Evolutionary conservation across 2,113 vertebrate species (phyloP).

Genomic region (Pseudois nayaur): DNA sequence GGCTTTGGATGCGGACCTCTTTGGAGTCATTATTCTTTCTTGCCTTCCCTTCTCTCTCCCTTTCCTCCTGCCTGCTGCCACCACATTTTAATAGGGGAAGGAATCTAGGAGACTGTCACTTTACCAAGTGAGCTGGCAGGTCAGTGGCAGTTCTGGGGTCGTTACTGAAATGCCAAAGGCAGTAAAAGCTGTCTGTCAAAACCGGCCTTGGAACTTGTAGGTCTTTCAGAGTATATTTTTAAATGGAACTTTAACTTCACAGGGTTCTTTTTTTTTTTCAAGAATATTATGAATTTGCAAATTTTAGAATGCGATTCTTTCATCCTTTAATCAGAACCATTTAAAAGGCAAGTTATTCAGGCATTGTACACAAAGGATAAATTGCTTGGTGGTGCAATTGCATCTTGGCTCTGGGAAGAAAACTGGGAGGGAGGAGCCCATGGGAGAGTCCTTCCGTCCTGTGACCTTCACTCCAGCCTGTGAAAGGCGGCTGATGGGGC

Average conservation of each 20-base stretch:
- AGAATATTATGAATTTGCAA: conserved; percentile 34
- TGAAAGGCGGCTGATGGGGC: background rate
- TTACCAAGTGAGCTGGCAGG: background rate
- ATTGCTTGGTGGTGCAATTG: background rate
- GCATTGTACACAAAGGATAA: background rate
- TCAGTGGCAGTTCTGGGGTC: background rate
- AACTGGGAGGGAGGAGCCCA: background rate
- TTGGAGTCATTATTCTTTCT: background rate
- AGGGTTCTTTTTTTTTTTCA: conserved; percentile 32
- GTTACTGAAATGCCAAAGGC: conserved; percentile 48
- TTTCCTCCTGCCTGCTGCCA: background rate
- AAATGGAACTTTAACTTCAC: conserved; percentile 34
- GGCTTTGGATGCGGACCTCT: background rate
- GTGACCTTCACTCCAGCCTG: background rate
- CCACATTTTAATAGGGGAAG: background rate
- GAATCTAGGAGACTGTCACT: background rate
- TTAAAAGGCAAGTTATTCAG: conserved; percentile 54
- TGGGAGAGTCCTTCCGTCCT: background rate
- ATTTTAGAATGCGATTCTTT: conserved; percentile 33
- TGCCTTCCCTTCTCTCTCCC: background rate
- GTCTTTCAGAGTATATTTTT: conserved; percentile 47
- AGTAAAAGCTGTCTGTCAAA: conserved; percentile 44
- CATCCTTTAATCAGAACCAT: conserved; percentile 52
- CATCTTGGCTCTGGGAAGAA: background rate
- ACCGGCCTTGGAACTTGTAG: background rate